phyloP scores from a whole-genome alignment of 2,113 vertebrate species.

The Nasalis larvatus region DNA sequence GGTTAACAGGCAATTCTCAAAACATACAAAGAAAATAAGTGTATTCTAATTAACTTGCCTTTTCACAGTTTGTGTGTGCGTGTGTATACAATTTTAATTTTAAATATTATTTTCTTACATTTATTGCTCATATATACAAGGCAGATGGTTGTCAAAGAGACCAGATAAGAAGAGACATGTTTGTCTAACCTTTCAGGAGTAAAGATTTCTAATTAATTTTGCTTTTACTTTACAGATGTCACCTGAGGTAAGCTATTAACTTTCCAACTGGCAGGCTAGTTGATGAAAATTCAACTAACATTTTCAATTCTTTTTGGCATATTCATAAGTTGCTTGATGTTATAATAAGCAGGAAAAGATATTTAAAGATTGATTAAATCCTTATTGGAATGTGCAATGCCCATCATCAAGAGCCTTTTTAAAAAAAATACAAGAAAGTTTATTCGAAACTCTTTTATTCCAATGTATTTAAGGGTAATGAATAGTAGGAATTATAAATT shows the following conservation, averaged over 20 bases:
- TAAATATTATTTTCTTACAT: slow-evolving; percentile 48
- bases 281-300: slow-evolving; percentile 65
- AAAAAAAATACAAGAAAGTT: slow-evolving; percentile 27
- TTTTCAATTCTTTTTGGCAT: slow-evolving; percentile 26
- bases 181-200: slow-evolving; percentile 56
- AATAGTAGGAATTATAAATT: background rate
- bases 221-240: slow-evolving; percentile 57
- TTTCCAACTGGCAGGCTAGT: slow-evolving; percentile 33
- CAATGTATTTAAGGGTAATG: background rate
- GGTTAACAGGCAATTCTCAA: slow-evolving; percentile 41
- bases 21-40: slow-evolving; percentile 14
- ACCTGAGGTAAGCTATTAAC: slow-evolving; percentile 56
- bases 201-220: slow-evolving; percentile 69
- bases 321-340: slow-evolving; percentile 44
- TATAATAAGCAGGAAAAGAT: slow-evolving; percentile 37
- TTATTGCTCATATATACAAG: slow-evolving; percentile 29
- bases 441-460: slow-evolving; percentile 37
- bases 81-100: slow-evolving; percentile 40
- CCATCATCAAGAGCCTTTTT: background rate
- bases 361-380: slow-evolving; percentile 58
- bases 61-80: background rate
- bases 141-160: slow-evolving; percentile 60
- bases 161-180: slow-evolving; percentile 59
- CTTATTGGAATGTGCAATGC: slow-evolving; percentile 32
- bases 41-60: slow-evolving; percentile 52